Base-by-base conservation (phyloP, 1,140 invertebrate genomes). In the Dinoponera quadriceps region DNA sequence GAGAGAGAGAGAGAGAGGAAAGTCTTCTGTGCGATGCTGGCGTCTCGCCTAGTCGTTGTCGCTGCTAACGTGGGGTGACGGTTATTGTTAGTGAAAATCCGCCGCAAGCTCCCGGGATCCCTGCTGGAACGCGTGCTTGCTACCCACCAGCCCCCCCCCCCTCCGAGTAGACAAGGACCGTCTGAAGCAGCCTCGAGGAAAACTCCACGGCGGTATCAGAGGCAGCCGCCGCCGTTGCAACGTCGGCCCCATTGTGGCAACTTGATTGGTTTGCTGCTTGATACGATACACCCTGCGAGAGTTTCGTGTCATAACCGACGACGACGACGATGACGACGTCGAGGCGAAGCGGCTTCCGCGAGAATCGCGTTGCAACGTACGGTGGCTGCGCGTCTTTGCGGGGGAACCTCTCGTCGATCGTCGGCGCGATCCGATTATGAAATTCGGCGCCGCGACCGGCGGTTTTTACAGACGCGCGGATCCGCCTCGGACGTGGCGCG, bases 71-170 rank as follows among this genome's bases (percentile, higher is more conserved):
- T 29, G 57, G 62, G 71, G 62, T 85, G 87, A 88, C 63, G 75
- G 62, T 87, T 87, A 88, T 88, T 88, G 85, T 88, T 88, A 81
- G 63, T 22, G 78, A 87, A 87, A 87, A 75, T 87, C 75, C 69
- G 57, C 66, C 81, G 54, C 60, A 62, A 83, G 60, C 85, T 78
- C 59, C 54, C 66, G 49, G n/a, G 20, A 83, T 62, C 33, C 9
- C 83, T 63, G 57, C 38, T 49, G 69, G 57, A 82, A 72, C 69
- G 57, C 49, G 27, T 44, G 60, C 18, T 38, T 9, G 59, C 16
- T 38, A 27, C 22, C 22, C 22, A 16, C 69, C 62, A 60, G 16
- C 57, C 57, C 20, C 9, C n/a, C 5, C n/a, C 4, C 18, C 69
- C 29, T 5, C 16, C 48, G 49, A 51, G 20, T 38, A 54, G 51